Evolutionary conservation across 2,797 vertebrate species (phyloP).

Genomic region (Florisuga fusca): DNA sequence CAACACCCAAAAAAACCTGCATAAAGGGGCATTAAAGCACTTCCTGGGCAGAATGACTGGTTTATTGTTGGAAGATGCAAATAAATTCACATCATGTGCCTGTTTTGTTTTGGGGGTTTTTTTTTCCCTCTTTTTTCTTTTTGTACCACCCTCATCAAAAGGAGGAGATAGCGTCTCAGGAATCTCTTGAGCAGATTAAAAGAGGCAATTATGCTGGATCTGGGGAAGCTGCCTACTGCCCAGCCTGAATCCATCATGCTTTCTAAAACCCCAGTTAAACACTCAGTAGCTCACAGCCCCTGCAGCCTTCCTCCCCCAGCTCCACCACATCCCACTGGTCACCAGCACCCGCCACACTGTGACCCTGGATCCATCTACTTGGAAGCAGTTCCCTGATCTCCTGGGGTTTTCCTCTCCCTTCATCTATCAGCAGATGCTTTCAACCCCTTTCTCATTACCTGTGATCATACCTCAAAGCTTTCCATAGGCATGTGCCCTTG

Average conservation of each 20-base stretch:
- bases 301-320: rapidly evolving
- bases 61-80: conserved; percentile 44
- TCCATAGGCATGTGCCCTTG: neutral
- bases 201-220: neutral
- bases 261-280: neutral
- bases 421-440: neutral
- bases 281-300: neutral
- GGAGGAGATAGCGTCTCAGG: neutral
- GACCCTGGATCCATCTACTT: rapidly evolving
- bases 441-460: neutral
- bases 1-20: neutral
- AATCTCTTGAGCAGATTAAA: neutral
- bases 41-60: conserved; percentile 18
- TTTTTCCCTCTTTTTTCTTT: neutral
- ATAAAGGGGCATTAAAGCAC: conserved; percentile 23
- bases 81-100: conserved; percentile 51
- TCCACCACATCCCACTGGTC: rapidly evolving
- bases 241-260: neutral
- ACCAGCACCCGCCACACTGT: rapidly evolving
- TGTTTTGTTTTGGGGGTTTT: neutral
- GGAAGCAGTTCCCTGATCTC: neutral
- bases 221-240: neutral
- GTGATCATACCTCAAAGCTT: rapidly evolving
- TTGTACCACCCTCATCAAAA: neutral
- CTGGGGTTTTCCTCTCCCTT: neutral